Conservation (phyloP, 2,113 vertebrate genomes). For the Dendropsophus ebraccatus region DNA sequence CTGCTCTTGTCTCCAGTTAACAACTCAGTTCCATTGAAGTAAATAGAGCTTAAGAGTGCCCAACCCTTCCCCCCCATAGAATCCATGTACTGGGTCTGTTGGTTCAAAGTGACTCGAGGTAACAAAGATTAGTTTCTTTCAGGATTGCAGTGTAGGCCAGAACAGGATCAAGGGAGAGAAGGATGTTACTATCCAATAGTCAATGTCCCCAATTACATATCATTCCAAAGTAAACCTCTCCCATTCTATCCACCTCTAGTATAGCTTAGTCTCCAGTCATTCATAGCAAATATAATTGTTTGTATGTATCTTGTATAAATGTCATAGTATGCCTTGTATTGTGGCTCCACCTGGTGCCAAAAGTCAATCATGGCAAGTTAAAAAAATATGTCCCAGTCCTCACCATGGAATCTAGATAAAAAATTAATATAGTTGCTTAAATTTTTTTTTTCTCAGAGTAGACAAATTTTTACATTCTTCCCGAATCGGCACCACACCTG, state of each 20-base stretch:
- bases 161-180: neutral
- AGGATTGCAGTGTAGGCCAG: too few relatives aligned
- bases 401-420: neutral
- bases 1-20: too few relatives aligned
- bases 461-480: neutral
- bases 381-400: neutral
- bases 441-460: too few relatives aligned
- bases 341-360: conserved; percentile 10
- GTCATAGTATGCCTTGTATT: neutral
- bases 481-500: neutral
- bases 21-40: too few relatives aligned
- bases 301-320: neutral
- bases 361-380: neutral
- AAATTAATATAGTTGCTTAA: neutral
- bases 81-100: too few relatives aligned
- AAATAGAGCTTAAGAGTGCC: too few relatives aligned
- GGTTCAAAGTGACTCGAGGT: too few relatives aligned
- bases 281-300: too few relatives aligned
- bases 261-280: too few relatives aligned
- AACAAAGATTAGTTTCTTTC: too few relatives aligned
- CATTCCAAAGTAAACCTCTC: neutral
- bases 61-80: too few relatives aligned
- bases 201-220: neutral
- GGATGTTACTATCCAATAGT: neutral
- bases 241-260: neutral